Percentiles rank a stretch among this genome's conserved stretches.
phyloP scores from a whole-genome alignment of 2,888 invertebrate species.

The Agrochola circellaris region DNA sequence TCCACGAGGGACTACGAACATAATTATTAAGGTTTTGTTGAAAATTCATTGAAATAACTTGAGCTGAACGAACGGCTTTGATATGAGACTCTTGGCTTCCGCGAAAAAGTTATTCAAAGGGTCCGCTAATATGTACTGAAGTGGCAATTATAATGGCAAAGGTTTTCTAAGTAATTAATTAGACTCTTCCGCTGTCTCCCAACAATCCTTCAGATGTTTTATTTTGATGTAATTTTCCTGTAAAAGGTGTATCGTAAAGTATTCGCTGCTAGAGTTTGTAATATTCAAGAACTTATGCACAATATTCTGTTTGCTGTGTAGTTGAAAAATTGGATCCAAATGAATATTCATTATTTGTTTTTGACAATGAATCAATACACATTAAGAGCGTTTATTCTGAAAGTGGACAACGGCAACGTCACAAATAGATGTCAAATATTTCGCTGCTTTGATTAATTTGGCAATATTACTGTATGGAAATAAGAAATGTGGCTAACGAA shows the following conservation, averaged over 20 bases:
- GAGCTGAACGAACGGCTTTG: constrained; percentile 27
- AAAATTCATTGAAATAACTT: constrained; percentile 47
- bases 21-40: constrained; percentile 28
- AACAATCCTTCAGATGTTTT: constrained; percentile 20
- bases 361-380: neutral
- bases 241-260: constrained; percentile 3
- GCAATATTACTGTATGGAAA: no score
- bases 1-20: constrained; percentile 10
- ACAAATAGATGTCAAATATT: no score
- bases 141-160: constrained; percentile 38
- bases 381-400: no score
- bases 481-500: no score
- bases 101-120: constrained; percentile 35
- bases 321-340: neutral
- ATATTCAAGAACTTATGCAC: neutral
- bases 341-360: neutral
- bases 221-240: constrained; percentile 26
- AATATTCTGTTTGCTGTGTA: neutral
- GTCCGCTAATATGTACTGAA: constrained; percentile 19
- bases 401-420: no score
- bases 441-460: no score
- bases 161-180: constrained; percentile 51
- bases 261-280: neutral
- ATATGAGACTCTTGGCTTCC: constrained; percentile 31
- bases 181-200: constrained; percentile 18